Evolutionary conservation across 2,888 invertebrate genomes (phyloP), one percentile per base, ranked within the genome.

Genomic region (Cheilosia vernalis): DNA sequence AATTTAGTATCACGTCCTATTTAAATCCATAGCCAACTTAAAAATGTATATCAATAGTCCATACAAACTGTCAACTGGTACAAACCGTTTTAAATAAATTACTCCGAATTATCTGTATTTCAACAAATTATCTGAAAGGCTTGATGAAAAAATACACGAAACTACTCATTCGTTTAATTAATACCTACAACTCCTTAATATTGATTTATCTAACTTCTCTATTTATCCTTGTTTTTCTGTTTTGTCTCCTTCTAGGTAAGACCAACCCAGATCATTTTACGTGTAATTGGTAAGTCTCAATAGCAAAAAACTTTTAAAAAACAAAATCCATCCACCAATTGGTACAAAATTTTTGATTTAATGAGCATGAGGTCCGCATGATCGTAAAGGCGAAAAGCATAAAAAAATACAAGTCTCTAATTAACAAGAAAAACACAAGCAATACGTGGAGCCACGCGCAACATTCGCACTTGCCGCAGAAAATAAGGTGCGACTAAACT

Each of bases 401-500:
- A 37, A 10, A 21, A 30, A 74, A 76, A 79, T 66, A 66, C 66
- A 30, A 56, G 37, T 72, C 60, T 61, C 72, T 85, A 85, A 81
- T 85, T 77, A 76, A 67, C 84, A 69, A 76, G 70, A 81, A 21
- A 66, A 56, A 61, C 47, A 61, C 49, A 61, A 40, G 58, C 30
- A 72, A 30, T 84, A 85, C 85, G 85, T 85, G 85, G 51, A 77
- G 77, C 66, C 84, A 85, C 84, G 84, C 80, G 84, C 70, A 85
- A 56, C 42, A 81, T 85, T 81, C 85, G 66, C 85, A 81, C 80
- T 81, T 33, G 37, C 24, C n/a, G 58, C 33, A 30, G 17, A 67
- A 72, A 72, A 66, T 19, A 24, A 70, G 81, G 76, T 81, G 81
- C 72, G 76, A 72, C 81, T 67, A 72, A 21, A 51, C 51, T 70